Evolutionary conservation across 2,888 invertebrate genomes (phyloP), one percentile per base, ranked within the genome.

Genomic region (Dascillus cervinus): DNA sequence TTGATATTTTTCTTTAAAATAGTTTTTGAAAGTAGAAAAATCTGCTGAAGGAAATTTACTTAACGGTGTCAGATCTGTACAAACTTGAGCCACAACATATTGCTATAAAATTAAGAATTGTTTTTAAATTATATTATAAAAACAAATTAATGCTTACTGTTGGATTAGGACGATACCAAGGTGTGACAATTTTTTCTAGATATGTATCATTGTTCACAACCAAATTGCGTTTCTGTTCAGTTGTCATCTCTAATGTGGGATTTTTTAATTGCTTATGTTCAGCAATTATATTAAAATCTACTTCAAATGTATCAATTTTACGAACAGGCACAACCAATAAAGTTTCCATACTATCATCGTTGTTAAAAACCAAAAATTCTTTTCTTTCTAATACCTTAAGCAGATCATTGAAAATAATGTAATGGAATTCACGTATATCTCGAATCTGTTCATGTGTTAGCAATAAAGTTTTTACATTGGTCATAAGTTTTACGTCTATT

Each of bases 1-100:
- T 11, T 73, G 67, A 58, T 96, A 92, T 58, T 85, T 89, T 4
- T 69, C 66, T 1, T 67, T 57, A 53, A 82, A 91, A 56, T 96
- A 96, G 8, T 81, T 72, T 3, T 70, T 73, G 54, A 79, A 97
- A 0, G 78, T 76, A 1, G 49, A 41, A 39, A 66, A 77, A 2
- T 74, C 68, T 0, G 66, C 59, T 2, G 71, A 72, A 1, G 82
- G 82, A 57, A 91, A 90, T 3, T 54, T 43, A 9, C 81, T 82
- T 3, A 60, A 29, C 0, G 89, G 82, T 3, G 69, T 79, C 53
- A 77, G 58, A 43, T 84, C 71, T 5, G 74, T 66, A 22, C 78
- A 71, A 3, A 89, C 75, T 49, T 75, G 69, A 1, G 82, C 76
- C 0, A 88, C 85, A 13, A 87, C 64, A 55, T 84, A 85, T 11